Evolutionary conservation across 2,888 invertebrate species (phyloP), one percentile per base, ranked within the genome.

Genomic region (Salpingus planirostris): DNA sequence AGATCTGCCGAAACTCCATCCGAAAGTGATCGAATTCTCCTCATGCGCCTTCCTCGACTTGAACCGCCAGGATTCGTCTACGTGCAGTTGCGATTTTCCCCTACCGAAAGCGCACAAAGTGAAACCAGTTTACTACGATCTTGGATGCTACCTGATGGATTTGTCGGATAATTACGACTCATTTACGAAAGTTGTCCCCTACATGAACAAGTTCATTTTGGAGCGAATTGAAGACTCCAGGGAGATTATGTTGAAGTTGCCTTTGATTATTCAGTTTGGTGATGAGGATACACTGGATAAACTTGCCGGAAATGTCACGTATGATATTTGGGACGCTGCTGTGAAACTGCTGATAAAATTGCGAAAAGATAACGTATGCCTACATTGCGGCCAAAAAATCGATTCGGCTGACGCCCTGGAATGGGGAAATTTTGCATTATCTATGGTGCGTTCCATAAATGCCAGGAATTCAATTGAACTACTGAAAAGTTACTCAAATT

Each of bases 371-470:
- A 64, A 64, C 13, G n/a, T n/a, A n/a, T 82, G 81, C 55, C 55
- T 80, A 23, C 75, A 75, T 55, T 82, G 81, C 49, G 70, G 69
- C 2, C 68, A 65, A 33, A 62, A 62, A 14, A 58, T 70, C 40
- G 60, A 69, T 26, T 64, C 65, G 1, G 66, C 69, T 0, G 66
- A 60, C 29, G 60, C 67, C 28, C 69, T 75, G 38, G 51, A 74
- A 14, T 82, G 81, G 80, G 74, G 69, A 24, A 68, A 70, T 23
- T 55, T 81, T 7, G 73, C 72, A 2, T 62, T 67, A 2, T 54
- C 75, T 13, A 70, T 80, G 49, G 68, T 80, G 26, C 74, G 74
- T 48, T 72, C 71, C 1, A 62, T 80, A 14, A 78, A 78, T 10
- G 70, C 76, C 1, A 66, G 61, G 34, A 68, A 69, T 43, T 70